phyloP scores from a whole-genome alignment of 2,888 invertebrate species.

The Tridacna crocea region DNA sequence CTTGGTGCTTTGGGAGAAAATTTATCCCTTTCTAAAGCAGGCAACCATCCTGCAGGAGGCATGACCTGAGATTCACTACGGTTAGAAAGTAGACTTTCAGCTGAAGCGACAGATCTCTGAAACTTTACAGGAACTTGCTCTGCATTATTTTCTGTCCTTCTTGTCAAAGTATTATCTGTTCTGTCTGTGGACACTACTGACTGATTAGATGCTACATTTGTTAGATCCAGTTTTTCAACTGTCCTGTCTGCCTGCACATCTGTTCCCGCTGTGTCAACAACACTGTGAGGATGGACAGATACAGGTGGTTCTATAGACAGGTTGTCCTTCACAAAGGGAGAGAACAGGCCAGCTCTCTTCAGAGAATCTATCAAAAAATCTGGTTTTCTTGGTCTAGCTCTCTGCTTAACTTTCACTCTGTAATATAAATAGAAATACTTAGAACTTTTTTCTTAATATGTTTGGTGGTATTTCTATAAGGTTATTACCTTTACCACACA shows the following conservation, averaged over 20 bases:
- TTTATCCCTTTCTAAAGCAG: neutral
- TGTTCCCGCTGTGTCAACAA: neutral
- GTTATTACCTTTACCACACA: too few relatives aligned
- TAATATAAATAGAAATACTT: neutral
- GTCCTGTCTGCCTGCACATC: neutral
- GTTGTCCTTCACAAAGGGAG: constrained; percentile 11
- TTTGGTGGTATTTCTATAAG: too few relatives aligned
- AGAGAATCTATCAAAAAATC: constrained; percentile 78
- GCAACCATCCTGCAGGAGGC: constrained; percentile 2
- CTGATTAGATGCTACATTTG: constrained; percentile 26
- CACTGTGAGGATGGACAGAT: neutral
- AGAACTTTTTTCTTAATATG: too few relatives aligned
- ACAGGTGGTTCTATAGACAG: neutral
- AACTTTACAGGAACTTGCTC: neutral
- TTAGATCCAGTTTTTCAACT: constrained; percentile 49
- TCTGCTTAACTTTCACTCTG: constrained; percentile 34
- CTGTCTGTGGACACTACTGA: constrained; percentile 21
- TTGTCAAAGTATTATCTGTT: neutral
- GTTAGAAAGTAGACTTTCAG: neutral
- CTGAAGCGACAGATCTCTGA: neutral
- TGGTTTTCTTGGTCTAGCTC: constrained; percentile 75
- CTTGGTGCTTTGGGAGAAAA: neutral
- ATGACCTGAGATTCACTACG: constrained; percentile 5
- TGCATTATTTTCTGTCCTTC: neutral
- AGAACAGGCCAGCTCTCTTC: constrained; percentile 76